Base-by-base conservation (phyloP, 2,113 vertebrate genomes). In the Clarias magur region DNA sequence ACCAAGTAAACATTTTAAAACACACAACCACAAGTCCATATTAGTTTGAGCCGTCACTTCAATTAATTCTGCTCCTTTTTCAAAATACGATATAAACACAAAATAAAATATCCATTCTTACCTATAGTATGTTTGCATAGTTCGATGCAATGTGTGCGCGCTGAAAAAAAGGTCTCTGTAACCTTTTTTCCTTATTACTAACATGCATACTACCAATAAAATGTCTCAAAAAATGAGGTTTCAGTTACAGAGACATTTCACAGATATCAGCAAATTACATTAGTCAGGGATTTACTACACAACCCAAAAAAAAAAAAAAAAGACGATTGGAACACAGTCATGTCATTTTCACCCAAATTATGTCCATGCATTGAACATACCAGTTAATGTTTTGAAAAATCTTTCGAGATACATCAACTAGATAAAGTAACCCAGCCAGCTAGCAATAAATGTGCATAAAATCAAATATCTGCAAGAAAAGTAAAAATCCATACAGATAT, bases 211-310 rank as follows among this genome's bases (percentile, higher is more conserved):
- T 80, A 68, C 85, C 6, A 11, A 84, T 72, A 89, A 87, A 67
- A 85, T 82, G 53, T 86, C 27, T 34, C 3, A 82, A 59, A n/a
- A 80, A 72, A 82, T 16, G 72, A 72, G 67, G 60, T 85, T 86
- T 88, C 56, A 65, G 76, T 86, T 88, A 84, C 56, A 84, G 59
- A 80, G 57, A 80, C 75, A 13, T 79, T 53, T 56, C n/a, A 82
- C 9, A 25, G 21, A 83, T 62, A 81, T 75, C 65, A 30, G 38
- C 53, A 70, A 38, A 89, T 53, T 48, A 38, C 48, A 56, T 67
- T 86, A 67, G 86, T 57, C 16, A 38, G 38, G 60, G 68, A 54
- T 76, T 34, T 21, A 83, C 60, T 21, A 73, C 16, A 48, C 68
- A 80, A n/a, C 65, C 80, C 82, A 65, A 34, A 23, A 3, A 54